Base-by-base conservation (phyloP, 2,888 invertebrate species). In the Alsophila aescularia region DNA sequence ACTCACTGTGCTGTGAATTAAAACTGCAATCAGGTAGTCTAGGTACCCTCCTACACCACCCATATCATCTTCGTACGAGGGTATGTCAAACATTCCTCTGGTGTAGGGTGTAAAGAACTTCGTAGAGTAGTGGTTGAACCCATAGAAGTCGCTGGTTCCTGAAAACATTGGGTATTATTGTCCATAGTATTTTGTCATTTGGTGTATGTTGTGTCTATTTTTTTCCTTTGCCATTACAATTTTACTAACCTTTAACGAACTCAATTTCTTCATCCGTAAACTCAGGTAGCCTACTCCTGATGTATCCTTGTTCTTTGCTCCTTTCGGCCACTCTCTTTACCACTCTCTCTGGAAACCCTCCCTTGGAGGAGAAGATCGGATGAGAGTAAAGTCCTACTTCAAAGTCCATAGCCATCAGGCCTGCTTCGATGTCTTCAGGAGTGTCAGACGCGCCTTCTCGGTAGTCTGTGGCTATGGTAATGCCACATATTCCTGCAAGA, bases 281-380 rank as follows among this genome's bases (percentile, higher is more conserved):
- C 27, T 75, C 72, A 2, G 93, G 93, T 8, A 93, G 72, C 43
- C 93, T 77, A 15, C 92, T 92, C 48, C 71, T 71, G 0, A 67
- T 51, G 51, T 79, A 90, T 0, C 92, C 92, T 73, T 93, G 92
- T 36, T 80, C 70, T 2, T 66, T 67, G 60, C 93, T 93, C 54
- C 85, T 92, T 35, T 79, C 72, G 0, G 79, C 87, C 1, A 93
- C 77, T 5, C 81, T 67, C 29, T 81, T 65, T 41, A 87, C 82
- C 51, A 92, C 83, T 2, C 87, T 70, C 2, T 83, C 69, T 0
- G 93, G 93, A 60, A 91, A 93, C 27, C 92, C 92, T 0, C 93
- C 93, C 9, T 79, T 66, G 0, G 66, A 52, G 0, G 84, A 77
- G 66, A 87, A 92, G 62, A 93, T 90, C 0, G 92, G 92, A 61